phyloP scores from a whole-genome alignment of 2,888 invertebrate genomes.

The Drosophila meridionalis region DNA sequence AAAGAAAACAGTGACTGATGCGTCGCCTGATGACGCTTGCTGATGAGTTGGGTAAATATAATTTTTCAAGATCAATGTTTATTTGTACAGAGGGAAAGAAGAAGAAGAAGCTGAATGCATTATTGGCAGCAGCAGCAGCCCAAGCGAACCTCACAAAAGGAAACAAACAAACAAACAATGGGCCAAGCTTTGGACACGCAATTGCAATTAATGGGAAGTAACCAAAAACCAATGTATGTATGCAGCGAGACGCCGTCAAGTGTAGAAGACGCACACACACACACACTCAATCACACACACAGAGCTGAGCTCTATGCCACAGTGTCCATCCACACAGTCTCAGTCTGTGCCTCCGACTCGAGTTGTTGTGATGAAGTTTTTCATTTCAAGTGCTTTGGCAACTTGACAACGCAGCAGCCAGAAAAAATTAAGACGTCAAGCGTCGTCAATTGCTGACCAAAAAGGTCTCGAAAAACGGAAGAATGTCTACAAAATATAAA shows the following conservation, averaged over 20 bases:
- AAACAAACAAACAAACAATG: conserved; percentile 67
- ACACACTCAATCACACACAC: conserved; percentile 24
- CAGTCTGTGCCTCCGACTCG: conserved; percentile 7
- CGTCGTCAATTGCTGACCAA: conserved; percentile 72
- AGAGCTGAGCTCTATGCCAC: conserved; percentile 22
- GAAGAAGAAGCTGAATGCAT: conserved; percentile 53
- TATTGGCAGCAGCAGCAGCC: conserved; percentile 64
- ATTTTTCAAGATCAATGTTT: conserved; percentile 82
- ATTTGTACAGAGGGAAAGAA: conserved; percentile 68
- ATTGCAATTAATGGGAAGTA: conserved; percentile 83
- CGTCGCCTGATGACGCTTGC: conserved; percentile 63
- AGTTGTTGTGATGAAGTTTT: conserved; percentile 55
- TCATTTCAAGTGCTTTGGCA: conserved; percentile 70
- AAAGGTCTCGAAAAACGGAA: conserved; percentile 41
- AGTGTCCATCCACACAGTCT: conserved; percentile 2
- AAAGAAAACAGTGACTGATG: conserved; percentile 67
- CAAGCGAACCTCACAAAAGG: conserved; percentile 10
- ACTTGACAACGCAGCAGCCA: conserved; percentile 60
- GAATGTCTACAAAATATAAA: conserved; percentile 70
- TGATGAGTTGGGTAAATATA: conserved; percentile 78
- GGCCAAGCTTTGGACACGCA: conserved; percentile 78
- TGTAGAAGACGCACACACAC: conserved; percentile 54
- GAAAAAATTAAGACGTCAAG: conserved; percentile 75
- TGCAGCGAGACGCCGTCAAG: conserved; percentile 72
- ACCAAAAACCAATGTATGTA: conserved; percentile 68